Evolutionary conservation across 2,888 invertebrate species (phyloP).

Genomic region (Mesopsocus fuscifrons): DNA sequence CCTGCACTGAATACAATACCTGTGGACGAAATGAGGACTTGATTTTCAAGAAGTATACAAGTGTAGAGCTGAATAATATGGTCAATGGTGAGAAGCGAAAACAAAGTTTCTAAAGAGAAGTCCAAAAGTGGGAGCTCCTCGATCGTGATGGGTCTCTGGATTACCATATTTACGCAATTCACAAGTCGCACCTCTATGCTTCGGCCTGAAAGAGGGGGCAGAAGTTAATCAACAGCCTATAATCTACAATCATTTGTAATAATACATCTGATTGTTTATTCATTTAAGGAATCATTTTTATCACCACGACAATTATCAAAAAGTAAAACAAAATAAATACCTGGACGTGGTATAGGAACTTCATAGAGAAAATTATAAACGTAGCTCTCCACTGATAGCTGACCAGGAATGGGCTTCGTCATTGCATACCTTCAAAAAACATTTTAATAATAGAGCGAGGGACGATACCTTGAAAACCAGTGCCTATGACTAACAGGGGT

Average conservation of each 20-base stretch:
- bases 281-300: no score
- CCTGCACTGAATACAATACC: no score
- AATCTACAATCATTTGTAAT: background rate
- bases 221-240: conserved; percentile 6
- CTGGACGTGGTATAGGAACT: conserved; percentile 75
- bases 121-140: conserved; percentile 88
- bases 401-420: conserved; percentile 28
- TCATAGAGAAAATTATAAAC: conserved; percentile 91
- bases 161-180: conserved; percentile 21
- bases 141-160: conserved; percentile 54
- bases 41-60: conserved; percentile 89
- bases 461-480: no score
- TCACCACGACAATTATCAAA: no score
- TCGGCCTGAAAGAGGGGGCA: conserved; percentile 12
- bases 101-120: conserved; percentile 75
- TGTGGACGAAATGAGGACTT: conserved; percentile 81
- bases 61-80: conserved; percentile 84
- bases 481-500: no score
- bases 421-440: conserved; percentile 39
- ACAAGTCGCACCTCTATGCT: conserved; percentile 18
- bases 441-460: conserved; percentile 3
- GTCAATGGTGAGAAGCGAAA: conserved; percentile 77
- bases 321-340: no score
- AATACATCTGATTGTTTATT: conserved; percentile 11
- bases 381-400: conserved; percentile 72